phyloP scores from a whole-genome alignment of 64 coral and sea anemone genomes.

The Anthopleura sola region DNA sequence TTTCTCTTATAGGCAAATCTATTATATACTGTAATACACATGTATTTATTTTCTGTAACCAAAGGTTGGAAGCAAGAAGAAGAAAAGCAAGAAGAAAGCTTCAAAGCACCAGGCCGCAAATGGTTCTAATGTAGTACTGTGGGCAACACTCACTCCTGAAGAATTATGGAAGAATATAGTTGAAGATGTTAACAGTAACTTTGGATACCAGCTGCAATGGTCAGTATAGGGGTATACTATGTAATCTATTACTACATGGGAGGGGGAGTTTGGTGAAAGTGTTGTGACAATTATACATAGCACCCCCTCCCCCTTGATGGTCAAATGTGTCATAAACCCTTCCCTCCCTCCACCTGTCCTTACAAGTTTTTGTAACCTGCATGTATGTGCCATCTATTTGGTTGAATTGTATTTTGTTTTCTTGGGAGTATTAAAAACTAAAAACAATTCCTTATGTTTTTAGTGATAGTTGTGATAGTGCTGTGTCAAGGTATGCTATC shows the following conservation, averaged over 20 bases:
- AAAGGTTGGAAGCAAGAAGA: constrained; percentile 82
- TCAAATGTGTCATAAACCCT: too few relatives aligned
- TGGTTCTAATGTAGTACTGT: constrained; percentile 40
- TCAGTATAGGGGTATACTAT: neutral
- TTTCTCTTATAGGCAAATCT: too few relatives aligned
- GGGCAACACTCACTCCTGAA: constrained; percentile 89
- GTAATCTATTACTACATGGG: neutral
- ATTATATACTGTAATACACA: too few relatives aligned
- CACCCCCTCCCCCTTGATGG: too few relatives aligned
- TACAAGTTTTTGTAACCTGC: too few relatives aligned
- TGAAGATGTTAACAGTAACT: constrained; percentile 70
- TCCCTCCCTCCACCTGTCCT: too few relatives aligned
- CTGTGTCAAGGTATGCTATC: constrained; percentile 50
- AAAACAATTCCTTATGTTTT: neutral
- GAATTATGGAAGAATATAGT: constrained; percentile 80
- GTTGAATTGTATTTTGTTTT: too few relatives aligned
- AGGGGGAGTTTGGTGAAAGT: too few relatives aligned
- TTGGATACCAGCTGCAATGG: constrained; percentile 86
- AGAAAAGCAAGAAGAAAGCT: constrained; percentile 89
- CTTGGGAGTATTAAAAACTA: too few relatives aligned
- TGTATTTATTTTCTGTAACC: neutral
- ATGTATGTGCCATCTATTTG: too few relatives aligned
- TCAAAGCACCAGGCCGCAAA: neutral
- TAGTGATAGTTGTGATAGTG: constrained; percentile 76
- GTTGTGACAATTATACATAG: too few relatives aligned